phyloP scores from a whole-genome alignment of 2,113 vertebrate genomes.

The Hirundichthys speculiger region DNA sequence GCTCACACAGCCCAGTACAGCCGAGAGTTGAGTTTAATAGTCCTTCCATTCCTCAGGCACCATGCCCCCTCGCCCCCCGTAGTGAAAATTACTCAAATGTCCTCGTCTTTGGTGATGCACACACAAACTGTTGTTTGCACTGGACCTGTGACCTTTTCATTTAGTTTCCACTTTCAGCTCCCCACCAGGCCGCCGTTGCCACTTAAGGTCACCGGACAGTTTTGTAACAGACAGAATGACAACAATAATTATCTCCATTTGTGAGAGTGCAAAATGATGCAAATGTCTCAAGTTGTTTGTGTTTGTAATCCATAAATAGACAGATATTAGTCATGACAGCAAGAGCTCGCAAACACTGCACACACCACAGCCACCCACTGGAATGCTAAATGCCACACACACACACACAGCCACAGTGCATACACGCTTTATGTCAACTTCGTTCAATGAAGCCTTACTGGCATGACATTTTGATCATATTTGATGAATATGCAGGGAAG shows the following conservation, averaged over 20 bases:
- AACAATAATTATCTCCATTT: constrained; percentile 69
- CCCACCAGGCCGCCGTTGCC: constrained; percentile 22
- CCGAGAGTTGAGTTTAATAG: background rate
- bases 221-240: constrained; percentile 52
- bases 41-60: constrained; percentile 25
- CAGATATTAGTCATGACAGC: constrained; percentile 57
- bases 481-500: background rate
- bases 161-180: constrained; percentile 25
- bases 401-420: background rate
- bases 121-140: constrained; percentile 44
- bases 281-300: constrained; percentile 61
- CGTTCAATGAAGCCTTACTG: constrained; percentile 10
- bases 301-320: constrained; percentile 58
- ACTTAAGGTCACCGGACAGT: constrained; percentile 45
- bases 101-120: constrained; percentile 50
- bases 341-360: background rate
- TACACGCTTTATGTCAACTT: constrained; percentile 8
- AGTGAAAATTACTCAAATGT: constrained; percentile 28
- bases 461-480: constrained; percentile 3
- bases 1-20: constrained; percentile 1
- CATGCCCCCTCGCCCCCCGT: constrained; percentile 13
- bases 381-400: constrained; percentile 22
- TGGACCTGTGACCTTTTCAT: constrained; percentile 65
- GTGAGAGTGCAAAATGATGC: constrained; percentile 56
- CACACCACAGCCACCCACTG: constrained; percentile 5